Evolutionary conservation across 2,888 invertebrate species (phyloP), one percentile per base, ranked within the genome.

Genomic region (Cybosia mesomella): DNA sequence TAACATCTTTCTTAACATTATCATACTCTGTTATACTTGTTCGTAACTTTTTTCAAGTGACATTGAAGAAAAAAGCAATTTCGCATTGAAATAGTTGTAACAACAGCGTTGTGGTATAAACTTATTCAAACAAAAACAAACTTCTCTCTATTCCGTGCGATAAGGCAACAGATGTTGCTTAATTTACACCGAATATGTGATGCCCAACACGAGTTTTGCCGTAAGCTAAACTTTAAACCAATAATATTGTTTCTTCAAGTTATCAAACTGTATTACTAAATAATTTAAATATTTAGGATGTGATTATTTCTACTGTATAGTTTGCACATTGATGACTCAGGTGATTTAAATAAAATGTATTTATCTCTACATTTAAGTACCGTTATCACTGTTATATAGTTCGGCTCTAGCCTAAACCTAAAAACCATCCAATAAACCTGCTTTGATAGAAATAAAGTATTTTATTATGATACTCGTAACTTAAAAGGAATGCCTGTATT

Each of bases 141-240:
- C 85, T 86, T 87, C 89, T 89, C 81, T 84, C 81, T 87, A 87
- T 89, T 88, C 87, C 70, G 74, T 72, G 68, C 85, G 81, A 62
- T 73, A 77, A 76, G 74, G 74, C 75, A 74, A 76, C 89, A 89
- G 87, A 86, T 88, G 89, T 80, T 81, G 85, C 83, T 83, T 86
- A 89, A 88, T 89, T 90, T 90, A 89, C 87, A 87, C 86, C 76
- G 80, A 80, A 80, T 85, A 86, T 88, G 87, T 86, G 86, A 85
- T 79, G 66, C 73, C 72, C 73, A 77, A 77, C 76, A 72, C 77
- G 67, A 72, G 66, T 57, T 64, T 74, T 73, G 74, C 72, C 76
- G 70, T 67, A 22, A 32, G 10, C 9, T 36, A 24, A 15, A 39
- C 39, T 24, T 39, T 39, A 39, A 59, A 24, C 24, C 15, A 39